phyloP scores from a whole-genome alignment of 2,888 invertebrate genomes.

The Drosophila ochracea region DNA sequence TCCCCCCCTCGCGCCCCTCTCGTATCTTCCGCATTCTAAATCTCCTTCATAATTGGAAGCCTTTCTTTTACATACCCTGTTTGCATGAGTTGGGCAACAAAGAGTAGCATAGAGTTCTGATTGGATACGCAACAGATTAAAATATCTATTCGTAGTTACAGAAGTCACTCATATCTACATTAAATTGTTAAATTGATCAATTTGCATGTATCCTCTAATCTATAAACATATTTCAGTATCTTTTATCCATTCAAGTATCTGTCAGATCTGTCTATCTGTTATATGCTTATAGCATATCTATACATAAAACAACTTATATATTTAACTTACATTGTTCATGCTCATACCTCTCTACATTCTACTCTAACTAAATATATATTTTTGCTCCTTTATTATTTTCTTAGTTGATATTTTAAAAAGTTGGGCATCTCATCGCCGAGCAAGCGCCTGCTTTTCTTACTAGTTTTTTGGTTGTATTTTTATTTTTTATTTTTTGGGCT shows the following conservation, averaged over 20 bases:
- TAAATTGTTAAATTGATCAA: not conserved
- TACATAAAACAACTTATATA: not conserved
- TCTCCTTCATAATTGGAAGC: constrained; percentile 41
- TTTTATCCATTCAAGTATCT: not conserved
- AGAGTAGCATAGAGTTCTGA: not conserved
- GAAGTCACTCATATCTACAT: not conserved
- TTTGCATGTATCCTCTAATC: not conserved
- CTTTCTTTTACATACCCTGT: constrained; percentile 26
- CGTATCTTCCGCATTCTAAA: not conserved
- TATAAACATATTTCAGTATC: no score
- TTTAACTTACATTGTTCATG: not conserved
- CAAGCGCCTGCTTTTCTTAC: not conserved
- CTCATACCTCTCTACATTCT: not conserved
- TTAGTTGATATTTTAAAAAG: not conserved
- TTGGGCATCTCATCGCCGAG: constrained; percentile 1
- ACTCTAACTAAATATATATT: not conserved
- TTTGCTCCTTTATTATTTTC: not conserved
- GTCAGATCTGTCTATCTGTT: not conserved
- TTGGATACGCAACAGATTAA: not conserved
- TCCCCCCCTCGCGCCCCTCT: no score
- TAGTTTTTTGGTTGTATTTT: not conserved
- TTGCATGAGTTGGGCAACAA: no score
- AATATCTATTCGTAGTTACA: not conserved
- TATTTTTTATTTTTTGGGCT: not conserved
- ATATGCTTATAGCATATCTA: no score